Evolutionary conservation across 2,888 invertebrate genomes (phyloP).

Genomic region (Danaus chrysippus): DNA sequence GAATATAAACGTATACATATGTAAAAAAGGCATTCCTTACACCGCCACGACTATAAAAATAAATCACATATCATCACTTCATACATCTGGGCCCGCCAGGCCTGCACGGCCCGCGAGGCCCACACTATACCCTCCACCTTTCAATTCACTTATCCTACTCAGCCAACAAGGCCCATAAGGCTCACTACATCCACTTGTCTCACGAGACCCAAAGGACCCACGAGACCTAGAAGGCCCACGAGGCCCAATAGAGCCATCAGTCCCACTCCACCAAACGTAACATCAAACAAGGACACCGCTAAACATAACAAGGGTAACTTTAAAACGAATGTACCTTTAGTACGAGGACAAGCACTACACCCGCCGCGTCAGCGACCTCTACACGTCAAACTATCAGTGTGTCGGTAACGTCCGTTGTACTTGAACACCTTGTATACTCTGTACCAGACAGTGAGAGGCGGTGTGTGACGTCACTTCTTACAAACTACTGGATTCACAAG

Average conservation of each 20-base stretch:
- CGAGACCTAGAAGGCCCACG: no score
- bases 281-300: constrained; percentile 34
- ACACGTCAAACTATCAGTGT: constrained; percentile 31
- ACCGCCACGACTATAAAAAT: constrained; percentile 61
- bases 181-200: no score
- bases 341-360: constrained; percentile 7
- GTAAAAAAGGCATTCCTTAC: constrained; percentile 55
- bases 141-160: no score
- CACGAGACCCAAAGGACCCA: no score
- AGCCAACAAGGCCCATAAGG: no score
- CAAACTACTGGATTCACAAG: no score
- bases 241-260: neutral
- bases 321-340: constrained; percentile 46
- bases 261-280: constrained; percentile 10
- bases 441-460: constrained; percentile 41
- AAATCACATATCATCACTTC: constrained; percentile 65
- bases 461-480: no score
- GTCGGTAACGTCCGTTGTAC: constrained; percentile 67
- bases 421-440: constrained; percentile 56
- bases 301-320: constrained; percentile 70
- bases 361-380: neutral
- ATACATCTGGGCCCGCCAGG: neutral
- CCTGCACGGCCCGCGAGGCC: neutral
- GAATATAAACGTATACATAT: constrained; percentile 54
- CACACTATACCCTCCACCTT: no score